Evolutionary conservation across 2,797 vertebrate species (phyloP), one percentile per base, ranked within the genome.

Genomic region (Hydrophis major): DNA sequence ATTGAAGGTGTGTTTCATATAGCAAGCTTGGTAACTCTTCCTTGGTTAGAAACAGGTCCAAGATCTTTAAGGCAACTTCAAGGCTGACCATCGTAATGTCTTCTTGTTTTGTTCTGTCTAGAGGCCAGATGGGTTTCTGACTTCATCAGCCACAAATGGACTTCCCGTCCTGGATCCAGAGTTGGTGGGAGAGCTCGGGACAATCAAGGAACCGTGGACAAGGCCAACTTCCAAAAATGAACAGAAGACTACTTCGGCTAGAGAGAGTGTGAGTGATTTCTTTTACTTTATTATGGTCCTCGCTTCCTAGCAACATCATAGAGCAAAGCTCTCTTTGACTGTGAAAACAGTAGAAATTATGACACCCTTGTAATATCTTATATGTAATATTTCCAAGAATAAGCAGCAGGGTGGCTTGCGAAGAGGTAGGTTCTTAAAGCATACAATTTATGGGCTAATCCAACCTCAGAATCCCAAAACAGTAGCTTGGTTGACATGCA

Each of bases 101-200:
- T 10, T 63, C 4, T 12, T 25, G 5, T 53, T 37, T 89, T 92
- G 74, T 93, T 20, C 94, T 28, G 0, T 50, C 20, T 94, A 98
- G 96, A 95, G 93, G 61, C 96, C 95, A 0, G 92, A 94, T 42
- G 90, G 32, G 0, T 94, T 96, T 94, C 90, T 97, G 87, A 96
- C 94, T 10, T 86, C 91, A 0, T 55, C 56, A 0, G 92, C 92
- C 90, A 94, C 89, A 5, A 18, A 74, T 25, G 14, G 4, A 14
- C 96, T 96, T 53, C 96, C 97, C 22, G 92, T 32, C 74, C 69
- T 96, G 91, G 93, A 96, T 20, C 83, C 87, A 0, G 13, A 88
- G 12, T 22, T 93, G 11, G 47, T 91, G 59, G 42, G 74, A 47
- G 89, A 50, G 0, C 83, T 92, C 0, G 2, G 59, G 47, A 74